phyloP scores from a whole-genome alignment of 2,113 vertebrate genomes.

The Dicaeum eximium region DNA sequence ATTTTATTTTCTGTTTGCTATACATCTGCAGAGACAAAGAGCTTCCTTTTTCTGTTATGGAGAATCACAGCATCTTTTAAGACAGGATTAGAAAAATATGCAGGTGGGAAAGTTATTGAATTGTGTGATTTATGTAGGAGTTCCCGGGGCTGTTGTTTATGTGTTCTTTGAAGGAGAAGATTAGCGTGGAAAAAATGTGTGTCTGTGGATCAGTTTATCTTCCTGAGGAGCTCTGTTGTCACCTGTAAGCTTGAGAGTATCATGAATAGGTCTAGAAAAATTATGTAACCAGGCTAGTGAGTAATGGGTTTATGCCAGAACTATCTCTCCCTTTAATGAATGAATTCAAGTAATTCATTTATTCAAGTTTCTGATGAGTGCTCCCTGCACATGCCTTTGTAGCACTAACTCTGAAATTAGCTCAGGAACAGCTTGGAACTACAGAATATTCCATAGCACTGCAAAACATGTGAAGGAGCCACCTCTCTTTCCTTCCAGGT shows the following conservation, averaged over 20 bases:
- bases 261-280: not conserved
- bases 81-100: not conserved
- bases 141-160: not conserved
- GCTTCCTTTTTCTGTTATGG: not conserved
- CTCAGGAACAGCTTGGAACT: not conserved
- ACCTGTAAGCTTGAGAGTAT: not conserved
- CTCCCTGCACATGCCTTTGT: not conserved
- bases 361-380: not conserved
- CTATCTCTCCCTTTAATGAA: not conserved
- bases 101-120: not conserved
- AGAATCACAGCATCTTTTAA: not conserved
- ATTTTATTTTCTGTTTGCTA: not conserved
- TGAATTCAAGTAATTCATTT: not conserved
- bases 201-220: not conserved
- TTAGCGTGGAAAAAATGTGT: not conserved
- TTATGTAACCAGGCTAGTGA: not conserved
- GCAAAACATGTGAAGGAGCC: not conserved
- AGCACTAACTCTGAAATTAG: not conserved
- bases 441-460: not conserved
- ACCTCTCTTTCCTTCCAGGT: not conserved
- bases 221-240: not conserved
- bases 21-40: not conserved
- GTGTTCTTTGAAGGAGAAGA: not conserved
- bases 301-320: not conserved
- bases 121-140: slow-evolving; percentile 26